Percentiles rank a stretch among this genome's conserved stretches.
Evolutionary conservation across 37 sponge, comb jelly and placozoan species (phyloP).

Genomic region (Theonella swinhoei): DNA sequence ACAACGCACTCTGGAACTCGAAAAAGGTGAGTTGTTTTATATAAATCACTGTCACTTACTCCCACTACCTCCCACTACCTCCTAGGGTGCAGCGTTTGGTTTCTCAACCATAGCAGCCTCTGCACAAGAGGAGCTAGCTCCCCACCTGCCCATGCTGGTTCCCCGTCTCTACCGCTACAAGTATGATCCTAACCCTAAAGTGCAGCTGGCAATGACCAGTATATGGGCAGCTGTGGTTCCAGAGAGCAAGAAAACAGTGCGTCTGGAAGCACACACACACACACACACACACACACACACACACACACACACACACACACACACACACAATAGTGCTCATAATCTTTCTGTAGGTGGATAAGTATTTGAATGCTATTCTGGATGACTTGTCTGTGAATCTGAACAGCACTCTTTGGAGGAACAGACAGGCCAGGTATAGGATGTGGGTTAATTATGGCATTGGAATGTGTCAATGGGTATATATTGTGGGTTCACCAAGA

Average conservation of each 20-base stretch:
- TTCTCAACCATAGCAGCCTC: conserved; percentile 62
- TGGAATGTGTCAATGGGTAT: no score
- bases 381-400: conserved; percentile 67
- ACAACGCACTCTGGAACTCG: conserved; percentile 88
- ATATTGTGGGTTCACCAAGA: no score
- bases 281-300: no score
- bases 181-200: conserved; percentile 75
- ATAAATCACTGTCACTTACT: no score
- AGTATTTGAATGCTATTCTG: conserved; percentile 66
- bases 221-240: conserved; percentile 86
- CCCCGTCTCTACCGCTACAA: conserved; percentile 86
- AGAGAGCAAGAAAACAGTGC: conserved; percentile 75
- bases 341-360: conserved; percentile 65
- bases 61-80: neutral
- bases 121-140: conserved; percentile 80
- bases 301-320: no score
- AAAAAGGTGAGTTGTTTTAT: conserved; percentile 65
- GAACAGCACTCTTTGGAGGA: conserved; percentile 75
- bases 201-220: conserved; percentile 87
- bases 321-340: no score
- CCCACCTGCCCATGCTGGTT: conserved; percentile 69
- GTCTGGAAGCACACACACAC: no score
- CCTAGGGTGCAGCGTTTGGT: conserved; percentile 87
- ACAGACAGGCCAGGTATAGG: conserved; percentile 74
- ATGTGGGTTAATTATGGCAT: neutral